phyloP scores from a whole-genome alignment of 2,113 vertebrate species.

The Stigmatopora nigra region DNA sequence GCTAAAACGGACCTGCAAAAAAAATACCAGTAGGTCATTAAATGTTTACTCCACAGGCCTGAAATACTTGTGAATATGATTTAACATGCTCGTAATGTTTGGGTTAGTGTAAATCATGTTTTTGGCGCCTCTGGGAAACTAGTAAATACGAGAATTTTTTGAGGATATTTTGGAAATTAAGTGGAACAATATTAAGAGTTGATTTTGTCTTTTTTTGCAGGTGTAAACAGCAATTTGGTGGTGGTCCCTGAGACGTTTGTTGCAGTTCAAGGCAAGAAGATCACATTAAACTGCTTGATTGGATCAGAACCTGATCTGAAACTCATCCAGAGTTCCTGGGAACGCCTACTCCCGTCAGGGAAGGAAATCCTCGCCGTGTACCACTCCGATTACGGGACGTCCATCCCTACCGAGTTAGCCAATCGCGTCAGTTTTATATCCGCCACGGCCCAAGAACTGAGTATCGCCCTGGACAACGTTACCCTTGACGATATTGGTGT shows the following conservation, averaged over 20 bases:
- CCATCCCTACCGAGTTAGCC: conserved; percentile 77
- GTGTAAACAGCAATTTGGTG: conserved; percentile 80
- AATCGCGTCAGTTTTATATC: conserved; percentile 82
- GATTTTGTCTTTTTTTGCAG: conserved; percentile 55
- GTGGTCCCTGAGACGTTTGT: conserved; percentile 78
- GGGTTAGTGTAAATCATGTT: background rate
- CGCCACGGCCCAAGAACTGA: conserved; percentile 81
- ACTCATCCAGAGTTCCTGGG: conserved; percentile 92
- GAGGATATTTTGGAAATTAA: background rate
- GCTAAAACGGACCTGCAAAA: conserved; percentile 4
- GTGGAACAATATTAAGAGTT: background rate
- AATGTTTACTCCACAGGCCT: background rate
- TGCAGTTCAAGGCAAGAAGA: conserved; percentile 89
- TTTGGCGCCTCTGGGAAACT: background rate
- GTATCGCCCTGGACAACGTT: conserved; percentile 80
- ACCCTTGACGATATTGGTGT: conserved; percentile 84
- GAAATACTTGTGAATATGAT: background rate
- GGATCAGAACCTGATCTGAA: conserved; percentile 79
- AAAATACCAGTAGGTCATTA: background rate
- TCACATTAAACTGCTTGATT: conserved; percentile 84
- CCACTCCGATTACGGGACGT: conserved; percentile 84
- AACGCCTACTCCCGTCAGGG: conserved; percentile 77
- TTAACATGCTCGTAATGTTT: background rate
- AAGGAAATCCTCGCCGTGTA: conserved; percentile 85
- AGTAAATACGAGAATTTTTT: background rate